Base-by-base conservation (phyloP, 1,140 invertebrate genomes). In the Hyles euphorbiae region DNA sequence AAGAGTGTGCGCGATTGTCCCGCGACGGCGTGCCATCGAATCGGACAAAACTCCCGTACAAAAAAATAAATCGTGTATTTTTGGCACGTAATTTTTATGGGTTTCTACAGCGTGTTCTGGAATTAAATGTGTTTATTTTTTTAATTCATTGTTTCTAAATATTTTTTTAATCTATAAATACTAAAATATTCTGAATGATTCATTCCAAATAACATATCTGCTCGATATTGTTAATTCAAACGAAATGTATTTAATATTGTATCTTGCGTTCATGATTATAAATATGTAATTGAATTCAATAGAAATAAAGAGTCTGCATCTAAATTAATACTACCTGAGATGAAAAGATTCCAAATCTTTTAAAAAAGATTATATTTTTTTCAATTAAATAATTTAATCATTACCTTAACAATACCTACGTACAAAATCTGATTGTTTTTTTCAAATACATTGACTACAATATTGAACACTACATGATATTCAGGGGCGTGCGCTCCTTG, bases 21-120 rank as follows among this genome's bases (percentile, higher is more conserved):
- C 60, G 79, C 79, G 76, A 34, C 22, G 12, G 63, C 56, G 53
- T 66, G 55, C 70, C 65, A 70, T 63, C 58, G 68, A 58, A 52
- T 61, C 53, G 53, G 54, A 65, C 68, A 68, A 72, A 67, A 69
- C 59, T 59, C 55, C 53, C 43, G 55, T 53, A 46, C 51, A 75
- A 87, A 87, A 87, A 84, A 74, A 71, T 54, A 78, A 79, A 81
- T 77, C 77, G 76, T 65, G 62, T 65, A 74, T 79, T 74, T 76
- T 70, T 66, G 40, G 54, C 40, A 57, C 61, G 63, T 67, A 70
- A 73, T 74, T 78, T 72, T 70, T 72, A 67, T 68, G 48, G 56
- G 56, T 44, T 51, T 60, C 67, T 72, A 81, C 65, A 83, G 72
- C 62, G 8, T 78, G 82, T 60, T 67, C n/a, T 51, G 8, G 36